Evolutionary conservation across 2,888 invertebrate genomes (phyloP).

Genomic region (Folsomia manolachei): DNA sequence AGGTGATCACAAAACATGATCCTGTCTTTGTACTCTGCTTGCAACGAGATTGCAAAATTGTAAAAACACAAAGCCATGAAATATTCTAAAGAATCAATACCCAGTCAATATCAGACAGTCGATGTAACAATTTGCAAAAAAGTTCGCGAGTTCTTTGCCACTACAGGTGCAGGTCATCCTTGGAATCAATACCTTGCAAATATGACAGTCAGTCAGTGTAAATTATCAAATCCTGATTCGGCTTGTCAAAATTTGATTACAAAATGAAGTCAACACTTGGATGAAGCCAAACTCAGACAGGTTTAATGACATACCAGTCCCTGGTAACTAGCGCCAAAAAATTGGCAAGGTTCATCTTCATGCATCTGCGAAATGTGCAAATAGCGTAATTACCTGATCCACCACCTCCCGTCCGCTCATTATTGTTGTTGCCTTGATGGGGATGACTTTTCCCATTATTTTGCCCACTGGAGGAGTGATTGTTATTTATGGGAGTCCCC

Average conservation of each 20-base stretch:
- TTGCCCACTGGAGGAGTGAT: not conserved
- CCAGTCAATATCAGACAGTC: too few species aligned
- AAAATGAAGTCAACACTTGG: conserved; percentile 5
- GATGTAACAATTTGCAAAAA: too few species aligned
- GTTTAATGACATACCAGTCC: conserved; percentile 18
- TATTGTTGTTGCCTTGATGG: not conserved
- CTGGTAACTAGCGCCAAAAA: not conserved
- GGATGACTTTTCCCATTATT: conserved; percentile 2
- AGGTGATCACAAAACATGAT: not conserved
- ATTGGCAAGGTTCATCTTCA: too few species aligned
- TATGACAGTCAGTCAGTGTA: not conserved
- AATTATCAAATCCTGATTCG: not conserved
- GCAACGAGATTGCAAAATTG: too few species aligned
- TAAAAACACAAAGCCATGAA: conserved; percentile 2
- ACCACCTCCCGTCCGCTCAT: not conserved
- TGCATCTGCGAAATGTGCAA: too few species aligned
- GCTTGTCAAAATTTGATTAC: conserved; percentile 13
- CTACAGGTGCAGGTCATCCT: too few species aligned
- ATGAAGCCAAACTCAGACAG: not conserved
- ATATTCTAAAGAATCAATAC: conserved; percentile 2
- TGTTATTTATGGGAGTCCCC: not conserved
- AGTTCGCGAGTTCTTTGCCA: too few species aligned
- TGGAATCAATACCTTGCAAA: too few species aligned
- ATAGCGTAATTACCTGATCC: conserved; percentile 3
- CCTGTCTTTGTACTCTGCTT: not conserved